Conservation (phyloP, 2,113 vertebrate species). For the Anguilla rostrata region DNA sequence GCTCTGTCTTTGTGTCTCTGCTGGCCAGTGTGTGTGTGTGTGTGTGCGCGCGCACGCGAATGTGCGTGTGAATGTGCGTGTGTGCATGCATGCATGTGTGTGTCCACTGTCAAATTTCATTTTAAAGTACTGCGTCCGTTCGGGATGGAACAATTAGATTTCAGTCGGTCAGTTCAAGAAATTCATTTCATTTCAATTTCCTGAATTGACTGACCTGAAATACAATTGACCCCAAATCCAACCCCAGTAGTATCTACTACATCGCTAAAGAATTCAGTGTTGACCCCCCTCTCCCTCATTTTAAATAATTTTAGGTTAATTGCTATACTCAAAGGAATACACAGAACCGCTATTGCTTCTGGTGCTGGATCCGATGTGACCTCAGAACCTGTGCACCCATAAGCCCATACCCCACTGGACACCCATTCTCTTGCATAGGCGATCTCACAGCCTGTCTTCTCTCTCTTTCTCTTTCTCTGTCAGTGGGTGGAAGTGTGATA, state of each 20-base stretch:
- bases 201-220: no score
- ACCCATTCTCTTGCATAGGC: not conserved
- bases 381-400: not conserved
- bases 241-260: no score
- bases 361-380: not conserved
- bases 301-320: not conserved
- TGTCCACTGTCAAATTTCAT: not conserved
- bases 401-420: not conserved
- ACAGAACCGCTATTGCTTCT: no score
- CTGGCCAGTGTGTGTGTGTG: not conserved
- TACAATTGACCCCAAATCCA: no score
- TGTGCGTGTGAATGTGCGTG: not conserved
- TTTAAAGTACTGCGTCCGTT: no score
- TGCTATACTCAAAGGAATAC: no score
- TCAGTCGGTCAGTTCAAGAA: no score
- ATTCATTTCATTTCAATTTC: no score
- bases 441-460: not conserved
- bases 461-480: not conserved
- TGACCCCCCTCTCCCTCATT: not conserved
- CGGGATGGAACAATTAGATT: no score
- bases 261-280: not conserved
- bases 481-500: conserved; percentile 94
- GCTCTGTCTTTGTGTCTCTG: not conserved
- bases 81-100: not conserved
- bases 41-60: no score